Base-by-base conservation (phyloP, 2,797 vertebrate species). In the Epinephelus malabaricus region DNA sequence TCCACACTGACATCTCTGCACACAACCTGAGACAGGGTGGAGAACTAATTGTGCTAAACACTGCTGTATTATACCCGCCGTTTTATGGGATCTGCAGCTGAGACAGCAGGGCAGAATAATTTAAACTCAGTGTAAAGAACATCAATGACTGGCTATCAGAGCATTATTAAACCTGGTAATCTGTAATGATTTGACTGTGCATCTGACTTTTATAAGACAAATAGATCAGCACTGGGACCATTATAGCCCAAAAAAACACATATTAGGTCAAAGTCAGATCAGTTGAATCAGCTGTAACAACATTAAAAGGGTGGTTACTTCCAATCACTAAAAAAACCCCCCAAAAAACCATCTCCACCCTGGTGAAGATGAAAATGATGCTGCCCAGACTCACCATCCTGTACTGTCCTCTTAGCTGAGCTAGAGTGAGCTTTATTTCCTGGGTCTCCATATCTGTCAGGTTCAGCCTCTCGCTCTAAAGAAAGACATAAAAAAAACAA, bases 331-430 rank as follows among this genome's bases (percentile, higher is more conserved):
- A 54, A 70, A 43, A 27, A 34, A 23, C 30, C 6, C 27, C n/a
- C 6, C 6, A 30, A 19, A 25, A 25, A 43, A 13, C 1, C 17
- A 5, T 38, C 14, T 51, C n/a, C 45, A 50, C 12, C 8, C 43
- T 10, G 9, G 61, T 81, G 18, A 73, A 10, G 40, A 43, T 43
- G 40, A 43, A 56, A 84, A 70, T 21, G 1, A 38, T 53, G 43
- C 9, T 61, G 5, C 11, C 11, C 34, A 2, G 73, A 89, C 94
- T 94, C 84, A 95, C 93, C 94, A 40, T 93, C 92, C 14, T 92
- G 91, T 43, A 69, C 67, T 11, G 86, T 80, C 79, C 84, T 92
- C 84, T 92, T 94, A 73, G 79, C 79, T 25, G 86, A 81, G 25
- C 80, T 67, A 0, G 91, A 71, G 43, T 88, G 90, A 73, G 76